phyloP scores from a whole-genome alignment of 2,113 vertebrate genomes.

The Cyanoderma ruficeps region DNA sequence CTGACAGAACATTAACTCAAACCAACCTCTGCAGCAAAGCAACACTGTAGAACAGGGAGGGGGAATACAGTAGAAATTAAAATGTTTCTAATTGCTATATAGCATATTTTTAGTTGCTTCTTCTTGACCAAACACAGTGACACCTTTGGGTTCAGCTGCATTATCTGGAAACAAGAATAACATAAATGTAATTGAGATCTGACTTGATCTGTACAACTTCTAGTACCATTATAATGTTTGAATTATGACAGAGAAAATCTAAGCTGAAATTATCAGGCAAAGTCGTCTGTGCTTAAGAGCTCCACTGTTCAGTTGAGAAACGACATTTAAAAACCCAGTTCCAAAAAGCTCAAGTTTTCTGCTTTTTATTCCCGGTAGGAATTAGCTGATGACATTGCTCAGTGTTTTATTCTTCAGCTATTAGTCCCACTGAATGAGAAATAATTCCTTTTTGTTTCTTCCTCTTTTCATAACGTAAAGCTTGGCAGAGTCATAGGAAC shows the following conservation, averaged over 20 bases:
- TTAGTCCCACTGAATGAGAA: constrained; percentile 27
- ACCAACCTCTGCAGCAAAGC: not conserved
- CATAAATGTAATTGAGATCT: not conserved
- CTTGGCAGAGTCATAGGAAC: not conserved
- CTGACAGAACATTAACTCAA: not conserved
- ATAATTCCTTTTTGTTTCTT: not conserved
- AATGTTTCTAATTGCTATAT: not conserved
- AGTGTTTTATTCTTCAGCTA: constrained; percentile 3
- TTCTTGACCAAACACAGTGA: not conserved
- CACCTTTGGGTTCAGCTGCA: not conserved
- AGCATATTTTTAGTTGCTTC: not conserved
- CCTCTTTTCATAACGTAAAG: not conserved
- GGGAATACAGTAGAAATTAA: not conserved
- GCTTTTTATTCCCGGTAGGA: not conserved
- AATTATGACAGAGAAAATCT: not conserved
- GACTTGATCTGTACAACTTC: not conserved
- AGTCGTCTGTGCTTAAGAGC: not conserved
- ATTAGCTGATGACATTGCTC: constrained; percentile 43
- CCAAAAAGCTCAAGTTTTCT: not conserved
- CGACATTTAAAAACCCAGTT: not conserved
- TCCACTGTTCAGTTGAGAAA: not conserved
- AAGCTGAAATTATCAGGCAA: not conserved
- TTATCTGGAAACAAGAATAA: not conserved
- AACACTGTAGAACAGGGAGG: not conserved
- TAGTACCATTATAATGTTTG: not conserved